Base-by-base conservation (phyloP, 2,888 invertebrate species). In the Nudaria mundana region DNA sequence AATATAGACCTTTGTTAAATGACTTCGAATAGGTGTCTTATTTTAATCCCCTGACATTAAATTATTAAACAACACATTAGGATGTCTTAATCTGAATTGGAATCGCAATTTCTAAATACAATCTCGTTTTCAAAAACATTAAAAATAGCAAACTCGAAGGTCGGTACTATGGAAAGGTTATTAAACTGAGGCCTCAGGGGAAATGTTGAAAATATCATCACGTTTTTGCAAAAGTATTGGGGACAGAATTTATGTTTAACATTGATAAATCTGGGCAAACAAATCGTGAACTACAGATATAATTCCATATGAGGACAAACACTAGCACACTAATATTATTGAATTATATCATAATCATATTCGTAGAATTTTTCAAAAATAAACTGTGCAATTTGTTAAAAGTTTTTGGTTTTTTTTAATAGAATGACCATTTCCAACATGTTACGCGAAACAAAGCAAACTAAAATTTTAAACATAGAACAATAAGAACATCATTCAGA, bases 251-350 rank as follows among this genome's bases (percentile, higher is more conserved):
- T 26, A 38, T 34, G 40, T 60, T 48, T 48, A 42, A n/a, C 35
- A 34, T 14, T 26, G 45, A 43, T 41, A 44, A 51, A 41, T 20
- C 47, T 60, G 60, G 57, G 61, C 61, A 60, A 37, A 49, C 45
- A 38, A 32, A 47, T 42, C 24, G 35, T 41, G 12, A 32, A 30
- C 35, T 11, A 41, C 61, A 57, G 52, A 49, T 60, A 57, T 44
- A 40, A 41, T 48, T 34, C 44, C 49, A 44, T 60, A 47, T 40
- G 41, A 28, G 30, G 5, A 11, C 8, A 11, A 22, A 12, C 47
- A 29, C 33, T 38, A 20, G 46, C 42, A 33, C n/a, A n/a, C n/a
- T n/a, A n/a, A n/a, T n/a, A n/a, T n/a, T n/a, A n/a, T n/a, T n/a
- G n/a, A n/a, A n/a, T n/a, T n/a, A n/a, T n/a, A n/a, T n/a, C n/a